Evolutionary conservation across 2,888 invertebrate genomes (phyloP).

Genomic region (Orchesella flavescens): DNA sequence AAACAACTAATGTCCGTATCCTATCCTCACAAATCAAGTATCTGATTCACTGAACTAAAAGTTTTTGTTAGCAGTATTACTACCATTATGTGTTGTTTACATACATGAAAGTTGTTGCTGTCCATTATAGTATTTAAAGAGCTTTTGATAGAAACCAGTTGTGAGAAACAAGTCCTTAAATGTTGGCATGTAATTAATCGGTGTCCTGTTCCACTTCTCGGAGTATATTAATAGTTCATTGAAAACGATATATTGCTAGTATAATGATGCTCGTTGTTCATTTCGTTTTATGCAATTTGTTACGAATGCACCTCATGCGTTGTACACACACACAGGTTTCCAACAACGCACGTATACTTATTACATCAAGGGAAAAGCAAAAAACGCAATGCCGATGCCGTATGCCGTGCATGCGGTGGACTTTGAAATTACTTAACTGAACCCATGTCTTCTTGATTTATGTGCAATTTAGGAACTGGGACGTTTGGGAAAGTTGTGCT

Average conservation of each 20-base stretch:
- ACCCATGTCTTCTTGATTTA: conserved; percentile 16
- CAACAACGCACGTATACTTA: background rate
- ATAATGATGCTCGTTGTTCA: background rate
- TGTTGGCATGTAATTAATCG: conserved; percentile 36
- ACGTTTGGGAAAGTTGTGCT: conserved; percentile 97
- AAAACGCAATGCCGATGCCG: too few relatives aligned
- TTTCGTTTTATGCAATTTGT: background rate
- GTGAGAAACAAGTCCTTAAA: conserved; percentile 1
- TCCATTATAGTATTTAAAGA: too few relatives aligned
- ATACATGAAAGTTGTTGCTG: too few relatives aligned
- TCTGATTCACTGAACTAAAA: too few relatives aligned
- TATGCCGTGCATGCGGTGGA: too few relatives aligned
- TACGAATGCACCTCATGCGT: background rate
- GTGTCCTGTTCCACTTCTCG: conserved; percentile 27
- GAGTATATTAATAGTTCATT: background rate
- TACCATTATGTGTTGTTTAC: too few relatives aligned
- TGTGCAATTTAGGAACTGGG: conserved; percentile 84
- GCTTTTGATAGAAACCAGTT: background rate
- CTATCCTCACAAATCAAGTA: background rate
- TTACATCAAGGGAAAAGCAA: too few relatives aligned
- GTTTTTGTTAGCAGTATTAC: too few relatives aligned
- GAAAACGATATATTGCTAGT: background rate
- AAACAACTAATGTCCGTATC: background rate
- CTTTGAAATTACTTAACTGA: background rate
- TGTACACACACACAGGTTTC: background rate